A percentile compares a stretch with the other conserved stretches of the same genome.
These are phyloP conservation scores for Machimus rusticus DNA, from an alignment of 2,888 invertebrate genomes.

Conservation along the genomic window DNA sequence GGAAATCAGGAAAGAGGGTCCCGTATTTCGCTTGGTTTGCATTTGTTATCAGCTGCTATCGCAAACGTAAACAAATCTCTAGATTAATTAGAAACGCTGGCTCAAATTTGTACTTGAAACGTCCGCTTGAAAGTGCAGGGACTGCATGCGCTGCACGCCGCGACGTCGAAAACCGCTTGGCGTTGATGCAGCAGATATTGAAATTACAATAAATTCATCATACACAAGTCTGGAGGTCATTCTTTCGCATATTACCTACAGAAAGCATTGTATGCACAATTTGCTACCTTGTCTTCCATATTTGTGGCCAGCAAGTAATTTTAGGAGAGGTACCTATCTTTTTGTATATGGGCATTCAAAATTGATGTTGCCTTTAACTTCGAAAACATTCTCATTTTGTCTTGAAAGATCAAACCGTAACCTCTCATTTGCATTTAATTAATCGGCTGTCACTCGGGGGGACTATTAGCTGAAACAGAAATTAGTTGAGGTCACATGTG, in stretches of 20 bases:
- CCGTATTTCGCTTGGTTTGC: neutral
- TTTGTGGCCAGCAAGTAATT: neutral
- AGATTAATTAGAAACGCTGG: neutral
- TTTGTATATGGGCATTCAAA: neutral
- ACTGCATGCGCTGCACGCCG: neutral
- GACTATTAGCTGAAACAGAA: neutral
- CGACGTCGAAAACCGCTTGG: neutral
- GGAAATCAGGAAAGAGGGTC: neutral
- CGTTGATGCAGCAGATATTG: neutral
- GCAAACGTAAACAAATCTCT: neutral
- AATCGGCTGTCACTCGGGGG: neutral
- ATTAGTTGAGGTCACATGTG: conserved; percentile 21
- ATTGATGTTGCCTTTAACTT: neutral
- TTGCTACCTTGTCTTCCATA: neutral
- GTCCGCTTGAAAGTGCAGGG: neutral
- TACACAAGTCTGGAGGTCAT: neutral
- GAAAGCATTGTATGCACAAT: neutral
- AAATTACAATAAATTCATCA: neutral
- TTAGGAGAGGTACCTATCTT: neutral
- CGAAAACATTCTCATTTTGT: neutral
- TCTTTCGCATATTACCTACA: neutral
- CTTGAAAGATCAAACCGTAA: neutral
- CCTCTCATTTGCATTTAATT: neutral
- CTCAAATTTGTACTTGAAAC: neutral
- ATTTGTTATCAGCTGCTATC: neutral